These are phyloP conservation scores for Latrodectus elegans DNA, from an alignment of 2,888 invertebrate genomes.

Conservation along the genomic window DNA sequence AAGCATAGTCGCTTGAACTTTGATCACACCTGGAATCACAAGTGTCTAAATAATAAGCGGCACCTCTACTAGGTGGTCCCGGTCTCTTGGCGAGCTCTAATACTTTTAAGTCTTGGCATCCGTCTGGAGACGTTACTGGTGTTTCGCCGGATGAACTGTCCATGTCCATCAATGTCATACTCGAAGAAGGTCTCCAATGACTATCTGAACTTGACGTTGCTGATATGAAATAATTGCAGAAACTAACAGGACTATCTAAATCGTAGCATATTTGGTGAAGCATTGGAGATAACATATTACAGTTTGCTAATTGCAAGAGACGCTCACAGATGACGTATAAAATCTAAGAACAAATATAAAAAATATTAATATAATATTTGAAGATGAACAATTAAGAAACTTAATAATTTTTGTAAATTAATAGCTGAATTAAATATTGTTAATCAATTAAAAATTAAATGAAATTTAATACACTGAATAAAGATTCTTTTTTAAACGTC, in stretches of 20 bases:
- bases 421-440: too few relatives aligned
- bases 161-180: constrained; percentile 60
- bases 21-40: constrained; percentile 66
- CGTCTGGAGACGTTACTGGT: constrained; percentile 48
- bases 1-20: constrained; percentile 58
- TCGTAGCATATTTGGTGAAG: constrained; percentile 67
- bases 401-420: too few relatives aligned
- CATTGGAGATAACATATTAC: constrained; percentile 60
- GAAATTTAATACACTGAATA: too few relatives aligned
- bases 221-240: constrained; percentile 69
- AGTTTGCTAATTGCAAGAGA: constrained; percentile 75
- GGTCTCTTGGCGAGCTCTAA: constrained; percentile 26
- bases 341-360: constrained; percentile 78
- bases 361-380: too few relatives aligned
- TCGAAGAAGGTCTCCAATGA: constrained; percentile 63
- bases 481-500: too few relatives aligned
- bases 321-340: constrained; percentile 86
- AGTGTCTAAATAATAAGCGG: constrained; percentile 59
- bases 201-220: constrained; percentile 62
- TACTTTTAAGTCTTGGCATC: constrained; percentile 47
- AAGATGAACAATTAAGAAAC: too few relatives aligned
- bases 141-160: constrained; percentile 55
- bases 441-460: too few relatives aligned
- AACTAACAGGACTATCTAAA: constrained; percentile 66
- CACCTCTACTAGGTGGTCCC: constrained; percentile 60